These are phyloP conservation scores for Standfussiana lucernea DNA, from an alignment of 2,888 invertebrate species.

Conservation along the genomic window DNA sequence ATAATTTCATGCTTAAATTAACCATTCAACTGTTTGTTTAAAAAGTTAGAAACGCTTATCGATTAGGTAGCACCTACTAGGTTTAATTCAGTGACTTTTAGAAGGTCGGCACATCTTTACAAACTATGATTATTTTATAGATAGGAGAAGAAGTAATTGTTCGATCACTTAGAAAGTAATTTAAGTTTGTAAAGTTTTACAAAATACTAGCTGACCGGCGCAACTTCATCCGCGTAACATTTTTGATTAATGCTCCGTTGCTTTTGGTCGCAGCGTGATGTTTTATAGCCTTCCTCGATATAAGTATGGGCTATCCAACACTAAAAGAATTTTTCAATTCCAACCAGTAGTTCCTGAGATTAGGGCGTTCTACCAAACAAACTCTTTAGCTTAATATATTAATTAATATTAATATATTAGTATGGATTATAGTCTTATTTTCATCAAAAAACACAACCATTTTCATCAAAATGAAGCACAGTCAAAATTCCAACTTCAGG, in stretches of 20 bases:
- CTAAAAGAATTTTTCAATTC: no score
- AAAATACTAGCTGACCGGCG: no score
- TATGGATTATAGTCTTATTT: constrained; percentile 4
- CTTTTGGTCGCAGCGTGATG: no score
- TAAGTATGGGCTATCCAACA: no score
- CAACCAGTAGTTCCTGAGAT: no score
- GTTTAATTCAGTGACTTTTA: not conserved
- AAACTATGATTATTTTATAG: not conserved
- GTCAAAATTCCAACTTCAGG: not conserved
- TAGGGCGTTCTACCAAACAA: no score
- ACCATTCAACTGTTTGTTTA: not conserved
- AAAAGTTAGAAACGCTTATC: not conserved
- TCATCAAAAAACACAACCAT: constrained; percentile 15
- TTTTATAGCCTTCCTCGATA: no score
- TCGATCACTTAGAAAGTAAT: not conserved
- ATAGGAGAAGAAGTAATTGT: not conserved
- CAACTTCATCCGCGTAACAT: no score
- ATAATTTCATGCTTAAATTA: not conserved
- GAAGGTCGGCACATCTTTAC: not conserved
- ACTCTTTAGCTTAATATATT: no score
- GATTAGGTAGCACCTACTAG: not conserved
- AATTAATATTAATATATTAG: no score
- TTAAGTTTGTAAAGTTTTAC: not conserved
- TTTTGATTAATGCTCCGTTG: no score
- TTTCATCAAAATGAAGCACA: not conserved